Evolutionary conservation across 2,888 invertebrate genomes (phyloP), one percentile per base, ranked within the genome.

Genomic region (Troglohyphantes excavatus): DNA sequence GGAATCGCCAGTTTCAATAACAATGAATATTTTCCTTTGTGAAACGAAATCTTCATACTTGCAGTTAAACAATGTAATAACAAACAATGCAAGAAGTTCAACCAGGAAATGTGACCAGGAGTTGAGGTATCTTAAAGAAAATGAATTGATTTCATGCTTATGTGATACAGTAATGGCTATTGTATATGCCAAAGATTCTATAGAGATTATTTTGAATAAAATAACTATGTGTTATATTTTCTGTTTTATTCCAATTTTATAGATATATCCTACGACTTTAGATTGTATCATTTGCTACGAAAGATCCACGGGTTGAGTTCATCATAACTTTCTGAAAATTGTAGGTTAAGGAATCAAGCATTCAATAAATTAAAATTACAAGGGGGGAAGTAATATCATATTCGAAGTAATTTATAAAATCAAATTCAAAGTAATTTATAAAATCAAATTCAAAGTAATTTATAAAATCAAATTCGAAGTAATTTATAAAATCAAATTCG

Each of bases 201-300:
- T 3, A 63, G 76, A 76, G 76, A 76, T 76, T 76, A 76, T 61
- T 76, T 76, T 61, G 9, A 61, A 63, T 33, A 59, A 23, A 76
- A 61, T 9, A 53, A 27, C 7, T 29, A 29, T 2, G 2, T 5
- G 2, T 1, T 59, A n/a, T n/a, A 53, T 59, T n/a, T 2, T 26
- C 46, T 73, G 21, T 19, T 33, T 68, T n/a, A 17, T n/a, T 39
- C 29, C n/a, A n/a, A n/a, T n/a, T n/a, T n/a, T n/a, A n/a, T n/a
- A n/a, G n/a, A n/a, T n/a, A n/a, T n/a, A n/a, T n/a, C n/a, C n/a
- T n/a, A n/a, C n/a, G n/a, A n/a, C n/a, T n/a, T n/a, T n/a, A n/a
- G n/a, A n/a, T n/a, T n/a, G n/a, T n/a, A n/a, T n/a, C n/a, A n/a
- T n/a, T n/a, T n/a, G n/a, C n/a, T n/a, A n/a, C n/a, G n/a, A n/a